A percentile compares a stretch with the other conserved stretches of the same genome.
These are phyloP conservation scores for Siderastrea radians DNA, from an alignment of 92 coral and sea anemone species.

Conservation along the genomic window DNA sequence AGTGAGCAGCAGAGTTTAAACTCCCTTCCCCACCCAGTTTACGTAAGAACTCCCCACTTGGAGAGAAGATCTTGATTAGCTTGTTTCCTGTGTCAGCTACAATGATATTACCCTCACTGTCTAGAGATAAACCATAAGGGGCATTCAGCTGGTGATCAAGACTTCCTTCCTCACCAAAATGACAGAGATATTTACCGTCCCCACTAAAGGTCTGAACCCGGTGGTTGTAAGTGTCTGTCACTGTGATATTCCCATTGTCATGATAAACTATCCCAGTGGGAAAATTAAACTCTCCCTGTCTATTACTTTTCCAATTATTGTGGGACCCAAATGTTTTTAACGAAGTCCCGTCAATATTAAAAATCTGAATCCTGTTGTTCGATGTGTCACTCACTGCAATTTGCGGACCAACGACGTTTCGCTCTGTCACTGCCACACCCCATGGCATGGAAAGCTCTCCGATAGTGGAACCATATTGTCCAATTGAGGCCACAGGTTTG, in stretches of 20 bases:
- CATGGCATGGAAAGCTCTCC: not conserved
- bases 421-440: not conserved
- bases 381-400: not conserved
- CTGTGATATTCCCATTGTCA: not conserved
- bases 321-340: not conserved
- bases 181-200: not conserved
- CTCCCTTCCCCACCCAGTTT: not conserved
- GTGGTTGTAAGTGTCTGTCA: not conserved
- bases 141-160: not conserved
- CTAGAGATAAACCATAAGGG: constrained; percentile 1
- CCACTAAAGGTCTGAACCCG: not conserved
- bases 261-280: not conserved
- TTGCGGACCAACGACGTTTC: not conserved
- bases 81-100: constrained; percentile 17
- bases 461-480: not conserved
- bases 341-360: not conserved
- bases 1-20: not conserved
- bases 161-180: constrained; percentile 9
- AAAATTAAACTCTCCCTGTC: not conserved
- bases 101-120: not conserved
- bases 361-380: not conserved
- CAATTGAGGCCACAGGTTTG: not conserved
- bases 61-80: not conserved
- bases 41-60: not conserved
- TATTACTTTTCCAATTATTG: not conserved